Evolutionary conservation across 2,888 invertebrate genomes (phyloP), one percentile per base, ranked within the genome.

Genomic region (Drosophila mimica): DNA sequence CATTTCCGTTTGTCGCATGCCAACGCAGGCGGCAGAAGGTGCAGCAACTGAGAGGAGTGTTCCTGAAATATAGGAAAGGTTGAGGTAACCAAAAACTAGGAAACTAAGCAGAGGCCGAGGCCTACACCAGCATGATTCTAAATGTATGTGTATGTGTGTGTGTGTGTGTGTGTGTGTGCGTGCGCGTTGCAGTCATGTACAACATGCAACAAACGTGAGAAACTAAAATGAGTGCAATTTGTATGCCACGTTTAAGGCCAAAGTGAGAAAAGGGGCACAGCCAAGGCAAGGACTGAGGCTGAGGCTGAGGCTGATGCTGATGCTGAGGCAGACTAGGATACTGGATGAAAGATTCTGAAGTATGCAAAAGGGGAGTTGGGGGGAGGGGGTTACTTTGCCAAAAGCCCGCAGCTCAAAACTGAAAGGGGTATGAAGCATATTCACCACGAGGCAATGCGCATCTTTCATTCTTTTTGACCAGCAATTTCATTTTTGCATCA

Each of bases 181-280:
- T 87, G 73, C 84, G 82, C 82, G 86, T 88, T 90, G 90, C 88
- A 88, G 90, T 83, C 87, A 88, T 88, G 90, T 88, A 83, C 79
- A 80, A 88, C 83, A 82, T 81, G 81, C 82, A 81, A 82, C 83
- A 85, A 88, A 91, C 90, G 91, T 91, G 91, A 83, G 86, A 90
- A 90, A 89, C 83, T 86, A 78, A 91, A 91, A 91, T 86, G 90
- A 91, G 90, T 87, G 91, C 91, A 91, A 91, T 91, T 91, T 91
- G 91, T 83, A 81, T 82, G 82, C 82, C 79, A 81, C 80, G 81
- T 86, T 82, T 79, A 81, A 76, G 87, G 76, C 62, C 62, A 74
- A 60, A 52, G 61, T 46, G 46, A 30, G 9, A 15, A 28, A 34
- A 28, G 48, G 43, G 49, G 46, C 4, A 25, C 15, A 46, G 4